Percentiles rank a stretch among this genome's conserved stretches.
Conservation (phyloP, 2,797 vertebrate species). For the Hemibagrus guttatus region DNA sequence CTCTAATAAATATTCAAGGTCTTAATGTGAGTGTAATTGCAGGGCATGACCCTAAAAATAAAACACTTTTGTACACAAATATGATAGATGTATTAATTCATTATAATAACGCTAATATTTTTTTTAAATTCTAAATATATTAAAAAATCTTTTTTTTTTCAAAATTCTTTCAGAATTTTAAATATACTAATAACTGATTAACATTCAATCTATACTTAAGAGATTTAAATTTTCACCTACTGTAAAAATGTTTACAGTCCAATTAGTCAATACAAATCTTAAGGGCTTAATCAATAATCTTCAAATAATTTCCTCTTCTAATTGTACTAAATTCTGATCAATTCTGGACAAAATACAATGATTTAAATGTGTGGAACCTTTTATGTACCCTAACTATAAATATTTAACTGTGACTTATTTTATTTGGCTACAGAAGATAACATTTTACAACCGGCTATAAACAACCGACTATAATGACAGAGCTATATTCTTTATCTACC, state of each 20-base stretch:
- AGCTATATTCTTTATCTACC: background rate
- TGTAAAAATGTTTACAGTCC: background rate
- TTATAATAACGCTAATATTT: background rate
- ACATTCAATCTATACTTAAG: background rate
- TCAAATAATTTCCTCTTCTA: background rate
- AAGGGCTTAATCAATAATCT: background rate
- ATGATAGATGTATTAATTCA: background rate
- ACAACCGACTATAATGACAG: background rate
- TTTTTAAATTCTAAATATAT: too few species aligned
- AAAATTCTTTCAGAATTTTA: background rate
- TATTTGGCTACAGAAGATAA: background rate
- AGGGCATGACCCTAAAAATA: background rate
- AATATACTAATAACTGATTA: background rate
- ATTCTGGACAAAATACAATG: background rate
- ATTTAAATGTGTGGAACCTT: background rate
- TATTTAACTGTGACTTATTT: background rate
- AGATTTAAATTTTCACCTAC: background rate
- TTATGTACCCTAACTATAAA: background rate
- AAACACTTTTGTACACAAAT: background rate
- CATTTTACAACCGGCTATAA: background rate
- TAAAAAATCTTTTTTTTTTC: too few species aligned
- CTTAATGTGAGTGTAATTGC: background rate
- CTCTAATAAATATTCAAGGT: background rate
- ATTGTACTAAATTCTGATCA: background rate
- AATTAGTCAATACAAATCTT: background rate